Base-by-base conservation (phyloP, 1,140 invertebrate genomes). In the Leptinotarsa texana region DNA sequence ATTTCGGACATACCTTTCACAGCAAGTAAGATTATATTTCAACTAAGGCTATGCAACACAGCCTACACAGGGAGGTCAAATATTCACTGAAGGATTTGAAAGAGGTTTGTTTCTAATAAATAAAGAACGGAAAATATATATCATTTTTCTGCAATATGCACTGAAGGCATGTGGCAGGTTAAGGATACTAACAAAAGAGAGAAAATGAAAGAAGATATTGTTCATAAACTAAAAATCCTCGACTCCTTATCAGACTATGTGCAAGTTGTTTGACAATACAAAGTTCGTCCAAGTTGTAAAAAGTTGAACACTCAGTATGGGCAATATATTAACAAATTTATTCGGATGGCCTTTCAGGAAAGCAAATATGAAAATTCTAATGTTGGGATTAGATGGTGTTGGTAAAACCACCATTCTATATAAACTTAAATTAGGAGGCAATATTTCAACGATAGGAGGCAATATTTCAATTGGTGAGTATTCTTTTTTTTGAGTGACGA, bases 351-450 rank as follows among this genome's bases (percentile, higher is more conserved):
- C 98, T 78, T 98, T 98, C 88, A 96, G 96, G 89, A 98, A 98
- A 89, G 98, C 97, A 86, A 96, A 98, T 90, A 98, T 98, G 96
- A 94, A 96, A 89, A 98, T 98, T 92, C 91, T 98, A 87, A 98
- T 98, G 96, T 97, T 92, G 80, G 97, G 97, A 84, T 91, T 99
- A 80, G 98, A 99, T 91, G 97, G 96, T 84, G 98, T 97, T 88
- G 98, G 98, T 89, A 99, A 99, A 93, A 99, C 98, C 83, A 99
- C 98, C 88, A 99, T 99, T 88, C 91, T 99, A 88, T 99, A 99
- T 91, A 99, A 99, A 92, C 92, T 99, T 86, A 99, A 99, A 92
- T 92, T 99, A 90, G 97, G 97, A 86, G 98, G 99, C 94, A 98
- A 99, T 90, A 97, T 99, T 82, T 99, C 97, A 85, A 99, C 98